These are phyloP conservation scores for Linnaemya tessellans DNA, from an alignment of 2,888 invertebrate genomes.

Conservation along the genomic window DNA sequence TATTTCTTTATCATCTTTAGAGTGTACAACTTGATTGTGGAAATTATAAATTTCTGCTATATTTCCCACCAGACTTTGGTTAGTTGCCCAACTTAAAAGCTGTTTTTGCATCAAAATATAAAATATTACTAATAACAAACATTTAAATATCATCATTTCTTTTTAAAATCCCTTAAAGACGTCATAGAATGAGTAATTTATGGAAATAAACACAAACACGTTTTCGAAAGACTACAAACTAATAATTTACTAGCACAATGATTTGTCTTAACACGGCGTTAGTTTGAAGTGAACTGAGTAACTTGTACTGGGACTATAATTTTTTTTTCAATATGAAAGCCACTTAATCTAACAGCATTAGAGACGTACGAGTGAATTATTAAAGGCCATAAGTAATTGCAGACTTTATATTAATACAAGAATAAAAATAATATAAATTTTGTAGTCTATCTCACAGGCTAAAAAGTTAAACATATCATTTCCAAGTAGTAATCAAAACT, in stretches of 20 bases:
- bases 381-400: neutral
- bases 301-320: neutral
- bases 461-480: too few species aligned
- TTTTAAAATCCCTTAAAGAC: neutral
- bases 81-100: neutral
- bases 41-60: constrained; percentile 13
- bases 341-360: neutral
- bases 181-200: constrained; percentile 30
- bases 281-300: constrained; percentile 10
- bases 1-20: too few species aligned
- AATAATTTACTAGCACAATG: neutral
- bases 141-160: constrained; percentile 19
- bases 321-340: neutral
- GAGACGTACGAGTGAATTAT: neutral
- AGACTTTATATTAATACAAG: too few species aligned
- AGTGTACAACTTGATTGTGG: too few species aligned
- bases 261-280: neutral
- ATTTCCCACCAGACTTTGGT: neutral
- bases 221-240: neutral
- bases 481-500: too few species aligned
- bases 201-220: constrained; percentile 9
- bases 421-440: too few species aligned
- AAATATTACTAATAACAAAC: neutral
- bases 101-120: neutral
- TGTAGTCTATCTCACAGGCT: too few species aligned